These are phyloP conservation scores for Spheniscus humboldti DNA, from an alignment of 2,797 vertebrate species.

Conservation along the genomic window DNA sequence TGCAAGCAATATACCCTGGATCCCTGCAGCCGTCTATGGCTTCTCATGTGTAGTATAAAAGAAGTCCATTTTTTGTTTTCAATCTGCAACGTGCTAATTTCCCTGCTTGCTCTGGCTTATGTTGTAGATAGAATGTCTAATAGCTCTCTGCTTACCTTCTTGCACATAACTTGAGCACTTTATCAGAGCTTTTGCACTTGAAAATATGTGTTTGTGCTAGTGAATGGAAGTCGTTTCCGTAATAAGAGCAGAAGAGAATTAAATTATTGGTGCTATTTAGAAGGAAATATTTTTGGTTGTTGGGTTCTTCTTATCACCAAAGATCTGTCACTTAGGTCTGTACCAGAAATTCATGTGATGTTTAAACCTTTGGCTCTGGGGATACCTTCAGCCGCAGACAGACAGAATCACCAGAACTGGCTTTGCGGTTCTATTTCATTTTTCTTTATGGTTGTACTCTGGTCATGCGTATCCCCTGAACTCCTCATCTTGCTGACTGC, in stretches of 20 bases:
- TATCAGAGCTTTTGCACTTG: not conserved
- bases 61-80: not conserved
- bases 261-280: not conserved
- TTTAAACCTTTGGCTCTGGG: not conserved
- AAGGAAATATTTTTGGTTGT: not conserved
- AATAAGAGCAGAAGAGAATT: not conserved
- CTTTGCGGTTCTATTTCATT: not conserved
- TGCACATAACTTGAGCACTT: not conserved
- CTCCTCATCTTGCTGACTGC: conserved; percentile 22
- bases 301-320: not conserved
- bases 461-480: not conserved
- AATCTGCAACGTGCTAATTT: not conserved
- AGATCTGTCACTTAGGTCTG: not conserved
- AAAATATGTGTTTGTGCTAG: rapidly evolving
- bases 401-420: not conserved
- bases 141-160: not conserved
- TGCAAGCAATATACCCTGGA: not conserved
- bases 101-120: not conserved
- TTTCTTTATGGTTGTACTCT: conserved; percentile 9
- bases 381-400: not conserved
- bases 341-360: not conserved
- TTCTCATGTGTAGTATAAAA: not conserved
- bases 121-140: not conserved
- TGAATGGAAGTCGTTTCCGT: not conserved
- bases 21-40: not conserved